phyloP scores from a whole-genome alignment of 2,113 vertebrate genomes.

The Holacanthus passer region DNA sequence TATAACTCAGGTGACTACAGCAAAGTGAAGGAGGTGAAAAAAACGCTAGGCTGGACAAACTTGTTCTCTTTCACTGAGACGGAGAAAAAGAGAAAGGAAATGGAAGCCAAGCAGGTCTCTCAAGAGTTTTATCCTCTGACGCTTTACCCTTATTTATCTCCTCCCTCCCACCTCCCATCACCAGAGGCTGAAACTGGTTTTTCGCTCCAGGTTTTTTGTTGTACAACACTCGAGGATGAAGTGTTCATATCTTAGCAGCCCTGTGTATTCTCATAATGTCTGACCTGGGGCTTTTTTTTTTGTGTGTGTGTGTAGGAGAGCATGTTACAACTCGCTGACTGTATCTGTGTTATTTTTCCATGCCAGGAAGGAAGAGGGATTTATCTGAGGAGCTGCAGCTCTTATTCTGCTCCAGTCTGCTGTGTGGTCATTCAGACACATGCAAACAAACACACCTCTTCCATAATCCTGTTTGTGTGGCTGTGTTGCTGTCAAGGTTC shows the following conservation, averaged over 20 bases:
- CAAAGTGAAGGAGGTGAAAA: not conserved
- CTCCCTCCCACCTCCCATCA: constrained; percentile 26
- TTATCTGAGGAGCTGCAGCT: constrained; percentile 27
- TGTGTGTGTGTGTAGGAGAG: no score
- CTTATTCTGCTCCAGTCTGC: not conserved
- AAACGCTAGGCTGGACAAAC: not conserved
- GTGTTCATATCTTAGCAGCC: constrained; percentile 35
- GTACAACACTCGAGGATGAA: constrained; percentile 43
- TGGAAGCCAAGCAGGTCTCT: constrained; percentile 4
- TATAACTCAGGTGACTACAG: not conserved
- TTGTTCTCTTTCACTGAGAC: constrained; percentile 7
- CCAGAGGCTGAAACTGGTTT: constrained; percentile 17
- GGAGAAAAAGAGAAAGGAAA: constrained; percentile 15
- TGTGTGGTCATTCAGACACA: not conserved
- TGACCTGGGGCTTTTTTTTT: constrained; percentile 51
- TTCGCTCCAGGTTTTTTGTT: constrained; percentile 46
- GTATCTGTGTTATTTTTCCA: constrained; percentile 23
- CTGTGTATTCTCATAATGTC: constrained; percentile 52
- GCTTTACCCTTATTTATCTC: constrained; percentile 24
- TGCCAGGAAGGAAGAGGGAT: constrained; percentile 34
- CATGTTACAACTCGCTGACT: constrained; percentile 30
- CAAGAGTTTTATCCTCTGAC: constrained; percentile 30
- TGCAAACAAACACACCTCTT: not conserved
- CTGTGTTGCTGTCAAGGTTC: constrained; percentile 1
- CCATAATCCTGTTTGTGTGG: not conserved